Evolutionary conservation across 2,888 invertebrate species (phyloP), one percentile per base, ranked within the genome.

Genomic region (Camptogramma bilineatum): DNA sequence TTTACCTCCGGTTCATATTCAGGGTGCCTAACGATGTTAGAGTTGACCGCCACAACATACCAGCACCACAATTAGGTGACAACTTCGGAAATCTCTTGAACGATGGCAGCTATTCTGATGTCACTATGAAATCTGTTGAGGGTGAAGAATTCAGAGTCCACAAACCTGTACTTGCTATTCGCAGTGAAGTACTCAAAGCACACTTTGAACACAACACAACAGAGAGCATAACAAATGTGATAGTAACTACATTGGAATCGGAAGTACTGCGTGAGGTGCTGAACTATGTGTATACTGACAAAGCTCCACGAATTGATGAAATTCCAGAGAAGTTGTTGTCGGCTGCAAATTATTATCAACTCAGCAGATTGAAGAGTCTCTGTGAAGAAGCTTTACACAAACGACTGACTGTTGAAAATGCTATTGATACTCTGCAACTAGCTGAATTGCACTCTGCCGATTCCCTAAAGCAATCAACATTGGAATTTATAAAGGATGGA

Each of bases 401-500:
- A 68, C 88, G 85, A 74, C 59, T 93, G 16, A 91, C 91, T 7
- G 88, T 92, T 16, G 90, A 91, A 46, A 93, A 91, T 87, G 91
- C 88, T 2, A 87, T 93, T 69, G 89, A 90, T 60, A 91, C 90
- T 4, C 71, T 93, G 10, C 87, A 91, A 68, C 70, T 92, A 55
- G 92, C 93, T 1, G 91, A 92, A 66, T 75, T 92, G 34, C 89
- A 93, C 72, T 90, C 90, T 0, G 92, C 93, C 0, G 83, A 82
- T 63, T 76, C 80, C 3, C 75, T 93, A 9, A 90, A 86, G 63
- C 83, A 85, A 60, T 75, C 85, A 13, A 89, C 90, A 0, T 74
- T 92, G 16, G 92, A 92, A 66, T 93, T 91, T 52, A 90, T 93
- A 9, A 91, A 90, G 71, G 92, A 92, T 75, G 93, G 92, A 2